Conservation (phyloP, 2,888 invertebrate species). For the Dolichomitus sp. region DNA sequence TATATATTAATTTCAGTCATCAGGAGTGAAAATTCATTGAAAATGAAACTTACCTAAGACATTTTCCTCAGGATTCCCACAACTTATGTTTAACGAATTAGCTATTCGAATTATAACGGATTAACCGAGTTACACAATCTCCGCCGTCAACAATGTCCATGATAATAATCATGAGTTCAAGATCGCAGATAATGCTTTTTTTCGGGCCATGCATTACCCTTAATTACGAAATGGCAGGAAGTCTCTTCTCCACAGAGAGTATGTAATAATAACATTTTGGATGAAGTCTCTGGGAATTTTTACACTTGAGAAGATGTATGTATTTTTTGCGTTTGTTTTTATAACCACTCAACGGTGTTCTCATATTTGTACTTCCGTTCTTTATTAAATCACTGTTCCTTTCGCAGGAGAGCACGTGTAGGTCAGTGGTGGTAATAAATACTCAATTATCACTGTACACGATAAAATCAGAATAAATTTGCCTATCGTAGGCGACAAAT, state of each 20-base stretch:
- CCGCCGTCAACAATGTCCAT: slow-evolving; percentile 17
- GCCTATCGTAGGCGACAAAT: slow-evolving; percentile 60
- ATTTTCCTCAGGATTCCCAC: neutral
- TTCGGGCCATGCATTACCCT: slow-evolving; percentile 33
- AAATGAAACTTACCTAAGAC: neutral
- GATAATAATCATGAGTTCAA: slow-evolving; percentile 44
- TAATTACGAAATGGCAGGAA: slow-evolving; percentile 50
- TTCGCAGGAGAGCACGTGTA: neutral
- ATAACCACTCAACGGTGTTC: neutral
- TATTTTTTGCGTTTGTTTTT: slow-evolving; percentile 26
- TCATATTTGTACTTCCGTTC: slow-evolving; percentile 39
- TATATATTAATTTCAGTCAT: neutral
- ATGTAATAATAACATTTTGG: slow-evolving; percentile 17
- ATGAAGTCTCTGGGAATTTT: slow-evolving; percentile 31
- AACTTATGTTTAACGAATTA: neutral
- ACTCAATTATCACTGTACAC: slow-evolving; percentile 51
- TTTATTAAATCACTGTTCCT: slow-evolving; percentile 11
- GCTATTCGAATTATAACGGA: slow-evolving; percentile 17
- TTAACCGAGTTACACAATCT: slow-evolving; percentile 33
- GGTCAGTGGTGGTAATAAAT: slow-evolving; percentile 34
- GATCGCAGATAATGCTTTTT: slow-evolving; percentile 32
- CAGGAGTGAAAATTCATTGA: neutral
- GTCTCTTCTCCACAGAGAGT: slow-evolving; percentile 18
- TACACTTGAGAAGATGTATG: slow-evolving; percentile 15
- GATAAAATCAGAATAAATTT: slow-evolving; percentile 65